Base-by-base conservation (phyloP, 2,113 vertebrate species). In the Crypturellus undulatus region DNA sequence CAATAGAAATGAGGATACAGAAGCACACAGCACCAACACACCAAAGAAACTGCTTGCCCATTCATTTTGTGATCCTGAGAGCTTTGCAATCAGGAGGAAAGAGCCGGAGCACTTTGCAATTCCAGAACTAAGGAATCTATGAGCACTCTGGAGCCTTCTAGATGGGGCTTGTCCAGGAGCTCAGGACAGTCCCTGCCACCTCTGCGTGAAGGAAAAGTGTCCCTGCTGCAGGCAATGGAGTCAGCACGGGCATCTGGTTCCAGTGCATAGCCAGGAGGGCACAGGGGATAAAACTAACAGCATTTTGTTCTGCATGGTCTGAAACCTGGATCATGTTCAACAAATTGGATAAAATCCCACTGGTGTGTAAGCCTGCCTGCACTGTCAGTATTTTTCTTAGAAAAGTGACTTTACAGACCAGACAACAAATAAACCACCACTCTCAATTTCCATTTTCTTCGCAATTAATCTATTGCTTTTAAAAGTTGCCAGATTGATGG, bases 371-470 rank as follows among this genome's bases (percentile, higher is more conserved):
- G 30, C 9, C 26, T 85, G 75, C 12, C 20, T 62, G 25, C 73
- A 63, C 36, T 65, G 15, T 65, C 76, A 79, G 36, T 43, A 64
- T 25, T 42, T 63, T 86, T 67, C 59, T 76, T 28, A 70, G 45
- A 91, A 91, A 92, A 87, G 34, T 52, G 60, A 79, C 40, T 58
- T 89, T 67, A 71, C 9, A 79, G n/a, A 75, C 25, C 83, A 90
- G 22, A 24, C 12, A 75, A 64, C 45, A 78, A 77, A 62, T 59
- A 84, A 84, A 93, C 6, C 2, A 2, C 76, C 36, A 43, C 2
- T 56, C 19, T 40, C 65, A 68, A 28, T 32, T 71, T 69, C 10
- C 32, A 5, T 24, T 47, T 63, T 70, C 60, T 84, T 68, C 47
- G 21, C 43, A 69, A 80, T 58, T 63, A 42, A 69, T 10, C 32